Conservation (phyloP, 2,888 invertebrate species). For the Yponomeuta plumbellus region DNA sequence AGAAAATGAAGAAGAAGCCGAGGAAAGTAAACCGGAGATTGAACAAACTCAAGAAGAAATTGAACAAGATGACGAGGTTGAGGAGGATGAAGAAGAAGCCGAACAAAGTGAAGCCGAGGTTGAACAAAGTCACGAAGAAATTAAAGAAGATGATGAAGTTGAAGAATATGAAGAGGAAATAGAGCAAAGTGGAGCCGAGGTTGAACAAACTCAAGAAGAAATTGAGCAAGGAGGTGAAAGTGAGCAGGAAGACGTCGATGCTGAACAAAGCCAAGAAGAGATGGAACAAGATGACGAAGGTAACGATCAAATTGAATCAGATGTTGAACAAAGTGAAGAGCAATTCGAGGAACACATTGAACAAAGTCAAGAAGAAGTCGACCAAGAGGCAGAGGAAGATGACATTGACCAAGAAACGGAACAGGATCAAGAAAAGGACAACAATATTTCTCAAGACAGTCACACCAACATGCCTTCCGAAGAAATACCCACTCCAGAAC, state of each 20-base stretch:
- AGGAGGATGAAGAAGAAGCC: conserved; percentile 16
- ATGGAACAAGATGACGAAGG: conserved; percentile 18
- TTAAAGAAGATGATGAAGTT: conserved; percentile 10
- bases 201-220: conserved; percentile 13
- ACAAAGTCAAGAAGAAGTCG: conserved; percentile 19
- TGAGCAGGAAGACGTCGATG: conserved; percentile 19
- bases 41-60: conserved; percentile 14
- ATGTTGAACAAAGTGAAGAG: conserved; percentile 24
- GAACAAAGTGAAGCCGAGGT: conserved; percentile 20
- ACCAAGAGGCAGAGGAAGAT: conserved; percentile 23
- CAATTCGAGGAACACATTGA: conserved; percentile 21
- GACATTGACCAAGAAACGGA: conserved; percentile 24
- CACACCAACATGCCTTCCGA: conserved; percentile 17
- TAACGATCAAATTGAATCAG: conserved; percentile 16
- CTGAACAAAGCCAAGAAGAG: conserved; percentile 18
- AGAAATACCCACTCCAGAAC: not conserved
- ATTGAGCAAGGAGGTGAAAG: conserved; percentile 22
- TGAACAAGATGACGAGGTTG: conserved; percentile 15
- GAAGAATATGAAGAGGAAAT: conserved; percentile 20
- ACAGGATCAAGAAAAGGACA: not conserved
- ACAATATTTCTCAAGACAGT: not conserved
- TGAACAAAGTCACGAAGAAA: conserved; percentile 17
- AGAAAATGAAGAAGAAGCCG: not conserved
- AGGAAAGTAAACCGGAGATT: not conserved
- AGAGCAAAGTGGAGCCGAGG: not conserved